Evolutionary conservation across 2,113 vertebrate genomes (phyloP), one percentile per base, ranked within the genome.

Genomic region (Hemiscyllium ocellatum): DNA sequence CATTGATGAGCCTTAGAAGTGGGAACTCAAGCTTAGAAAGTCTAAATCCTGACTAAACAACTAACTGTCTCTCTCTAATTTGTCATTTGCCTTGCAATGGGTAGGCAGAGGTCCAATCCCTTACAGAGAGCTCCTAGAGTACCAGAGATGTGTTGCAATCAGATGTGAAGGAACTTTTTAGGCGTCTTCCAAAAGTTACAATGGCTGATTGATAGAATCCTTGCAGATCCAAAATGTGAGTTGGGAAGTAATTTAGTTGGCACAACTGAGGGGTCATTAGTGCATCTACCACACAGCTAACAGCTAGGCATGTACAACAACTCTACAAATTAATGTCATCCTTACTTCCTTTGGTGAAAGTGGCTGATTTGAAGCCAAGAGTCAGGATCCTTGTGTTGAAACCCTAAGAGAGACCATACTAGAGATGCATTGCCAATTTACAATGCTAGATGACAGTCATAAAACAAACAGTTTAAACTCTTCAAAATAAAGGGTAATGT

Each of bases 241-340:
- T 65, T 90, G 65, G 89, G 33, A 66, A 33, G 17, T 22, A 65
- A 66, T 91, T 33, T 91, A 33, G 56, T 7, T 66, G 24, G n/a
- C 89, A 65, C 33, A 91, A 15, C 89, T 33, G 89, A 65, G 20
- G 89, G 6, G n/a, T 17, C 15, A 29, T 91, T 37, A 66, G 13
- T n/a, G 65, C 29, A 90, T 90, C 87, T 90, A 56, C 89, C 56
- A 66, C 89, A 83, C 78, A 37, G 19, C 15, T 17, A 83, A 37
- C 78, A 91, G 29, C 33, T 56, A 66, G 56, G 17, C n/a, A 66
- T 37, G 47, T 89, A 29, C 26, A 56, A 61, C 52, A 89, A 19
- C 33, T n/a, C 33, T n/a, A 66, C n/a, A 20, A 91, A 37, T 91
- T n/a, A 91, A 91, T 91, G 61, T 91, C 61, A 91, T 20, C 89